A percentile compares a stretch with the other conserved stretches of the same genome.
Conservation (phyloP, 2,113 vertebrate genomes). For the Lathamus discolor region DNA sequence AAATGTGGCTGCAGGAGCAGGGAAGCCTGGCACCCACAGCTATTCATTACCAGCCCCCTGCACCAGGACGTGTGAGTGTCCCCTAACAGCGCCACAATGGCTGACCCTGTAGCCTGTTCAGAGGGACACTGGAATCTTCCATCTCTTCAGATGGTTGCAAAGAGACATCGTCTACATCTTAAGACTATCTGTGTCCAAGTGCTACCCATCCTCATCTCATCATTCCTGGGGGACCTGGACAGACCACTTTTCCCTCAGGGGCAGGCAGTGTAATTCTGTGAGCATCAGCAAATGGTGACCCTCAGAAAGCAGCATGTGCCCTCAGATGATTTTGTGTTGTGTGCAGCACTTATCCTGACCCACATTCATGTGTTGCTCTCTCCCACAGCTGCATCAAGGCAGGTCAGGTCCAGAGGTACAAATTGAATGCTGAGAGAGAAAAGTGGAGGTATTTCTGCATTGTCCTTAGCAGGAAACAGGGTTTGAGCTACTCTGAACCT, state of each 20-base stretch:
- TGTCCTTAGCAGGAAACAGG: background rate
- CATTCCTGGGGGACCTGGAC: background rate
- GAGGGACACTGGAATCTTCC: background rate
- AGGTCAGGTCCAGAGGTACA: background rate
- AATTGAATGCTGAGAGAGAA: background rate
- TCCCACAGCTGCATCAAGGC: background rate
- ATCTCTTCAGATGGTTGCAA: background rate
- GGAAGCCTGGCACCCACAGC: slow-evolving; percentile 37
- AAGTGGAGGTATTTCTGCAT: background rate
- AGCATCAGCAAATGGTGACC: rapidly evolving
- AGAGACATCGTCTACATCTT: background rate
- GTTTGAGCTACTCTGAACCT: background rate
- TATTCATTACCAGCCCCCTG: background rate
- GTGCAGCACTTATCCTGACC: background rate
- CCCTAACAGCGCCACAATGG: background rate
- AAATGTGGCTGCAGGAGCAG: background rate
- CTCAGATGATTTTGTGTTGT: background rate
- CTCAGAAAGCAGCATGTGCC: background rate
- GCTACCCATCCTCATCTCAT: background rate
- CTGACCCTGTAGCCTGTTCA: background rate
- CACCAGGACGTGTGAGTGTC: background rate
- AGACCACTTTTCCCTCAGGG: background rate
- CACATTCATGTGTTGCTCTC: background rate
- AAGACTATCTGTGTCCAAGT: background rate
- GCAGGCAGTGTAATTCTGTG: background rate